These are phyloP conservation scores for Macaria liturata DNA, from an alignment of 2,888 invertebrate species.

Conservation along the genomic window DNA sequence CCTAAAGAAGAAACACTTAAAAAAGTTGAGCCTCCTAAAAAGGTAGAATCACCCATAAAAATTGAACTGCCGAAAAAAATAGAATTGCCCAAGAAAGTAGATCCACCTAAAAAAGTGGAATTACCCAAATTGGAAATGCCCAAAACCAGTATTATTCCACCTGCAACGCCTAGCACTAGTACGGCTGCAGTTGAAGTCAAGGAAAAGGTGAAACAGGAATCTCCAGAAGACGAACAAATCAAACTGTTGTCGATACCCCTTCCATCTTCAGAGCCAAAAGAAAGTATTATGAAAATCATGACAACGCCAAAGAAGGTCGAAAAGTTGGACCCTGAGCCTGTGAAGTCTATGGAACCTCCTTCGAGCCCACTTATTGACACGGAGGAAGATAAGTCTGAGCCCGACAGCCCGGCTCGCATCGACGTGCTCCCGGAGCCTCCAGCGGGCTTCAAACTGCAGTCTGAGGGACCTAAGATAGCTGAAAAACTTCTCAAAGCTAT, in stretches of 20 bases:
- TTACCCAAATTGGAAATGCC: constrained; percentile 21
- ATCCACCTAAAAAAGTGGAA: constrained; percentile 20
- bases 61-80: constrained; percentile 22
- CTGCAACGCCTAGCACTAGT: constrained; percentile 24
- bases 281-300: constrained; percentile 37
- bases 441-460: constrained; percentile 71
- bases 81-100: constrained; percentile 31
- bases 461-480: constrained; percentile 84
- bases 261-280: constrained; percentile 45
- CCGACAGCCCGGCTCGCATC: constrained; percentile 74
- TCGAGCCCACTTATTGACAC: constrained; percentile 74
- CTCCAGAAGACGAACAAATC: constrained; percentile 37
- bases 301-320: constrained; percentile 52
- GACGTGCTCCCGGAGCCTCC: constrained; percentile 79
- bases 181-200: constrained; percentile 18
- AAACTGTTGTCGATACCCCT: constrained; percentile 50
- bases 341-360: constrained; percentile 57
- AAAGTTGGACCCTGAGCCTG: constrained; percentile 52
- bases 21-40: constrained; percentile 23
- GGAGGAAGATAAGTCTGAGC: constrained; percentile 78
- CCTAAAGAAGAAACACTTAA: constrained; percentile 22
- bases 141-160: constrained; percentile 22
- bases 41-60: constrained; percentile 28
- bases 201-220: constrained; percentile 29
- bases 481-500: constrained; percentile 85